These are phyloP conservation scores for Philopedon plagiatum DNA, from an alignment of 2,888 invertebrate species.

Conservation along the genomic window DNA sequence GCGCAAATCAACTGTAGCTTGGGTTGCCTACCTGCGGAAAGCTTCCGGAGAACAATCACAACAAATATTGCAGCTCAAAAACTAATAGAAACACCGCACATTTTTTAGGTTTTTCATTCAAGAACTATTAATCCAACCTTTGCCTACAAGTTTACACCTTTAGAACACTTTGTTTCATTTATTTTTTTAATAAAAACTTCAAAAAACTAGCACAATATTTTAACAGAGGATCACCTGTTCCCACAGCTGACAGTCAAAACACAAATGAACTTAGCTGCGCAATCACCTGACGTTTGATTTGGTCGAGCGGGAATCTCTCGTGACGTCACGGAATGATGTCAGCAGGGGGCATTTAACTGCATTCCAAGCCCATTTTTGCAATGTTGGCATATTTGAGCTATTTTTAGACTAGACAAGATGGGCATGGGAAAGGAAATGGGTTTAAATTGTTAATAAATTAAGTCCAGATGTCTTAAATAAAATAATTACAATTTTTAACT, in stretches of 20 bases:
- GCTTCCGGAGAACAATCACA: conserved; percentile 35
- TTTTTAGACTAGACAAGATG: conserved; percentile 37
- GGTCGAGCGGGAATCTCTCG: conserved; percentile 48
- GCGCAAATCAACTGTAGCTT: conserved; percentile 13
- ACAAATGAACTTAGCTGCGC: conserved; percentile 49
- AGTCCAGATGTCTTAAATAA: background rate
- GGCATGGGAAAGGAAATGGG: conserved; percentile 30
- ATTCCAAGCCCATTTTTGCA: conserved; percentile 47
- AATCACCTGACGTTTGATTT: conserved; percentile 43
- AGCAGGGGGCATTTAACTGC: conserved; percentile 50
- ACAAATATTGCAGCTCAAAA: conserved; percentile 37
- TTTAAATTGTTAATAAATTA: conserved; percentile 4
- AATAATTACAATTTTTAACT: too few relatives aligned
- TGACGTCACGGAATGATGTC: conserved; percentile 45
- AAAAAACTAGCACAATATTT: conserved; percentile 34
- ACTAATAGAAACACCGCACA: conserved; percentile 5
- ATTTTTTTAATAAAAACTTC: conserved; percentile 37
- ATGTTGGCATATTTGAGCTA: conserved; percentile 37
- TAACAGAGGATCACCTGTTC: conserved; percentile 51
- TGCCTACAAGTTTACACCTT: background rate
- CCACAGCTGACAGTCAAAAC: conserved; percentile 53
- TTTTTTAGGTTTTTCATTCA: conserved; percentile 10
- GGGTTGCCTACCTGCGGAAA: conserved; percentile 43
- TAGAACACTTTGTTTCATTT: conserved; percentile 40
- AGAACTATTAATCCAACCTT: conserved; percentile 27